Evolutionary conservation across 2,888 invertebrate species (phyloP).

Genomic region (Chrysodeixis includens): DNA sequence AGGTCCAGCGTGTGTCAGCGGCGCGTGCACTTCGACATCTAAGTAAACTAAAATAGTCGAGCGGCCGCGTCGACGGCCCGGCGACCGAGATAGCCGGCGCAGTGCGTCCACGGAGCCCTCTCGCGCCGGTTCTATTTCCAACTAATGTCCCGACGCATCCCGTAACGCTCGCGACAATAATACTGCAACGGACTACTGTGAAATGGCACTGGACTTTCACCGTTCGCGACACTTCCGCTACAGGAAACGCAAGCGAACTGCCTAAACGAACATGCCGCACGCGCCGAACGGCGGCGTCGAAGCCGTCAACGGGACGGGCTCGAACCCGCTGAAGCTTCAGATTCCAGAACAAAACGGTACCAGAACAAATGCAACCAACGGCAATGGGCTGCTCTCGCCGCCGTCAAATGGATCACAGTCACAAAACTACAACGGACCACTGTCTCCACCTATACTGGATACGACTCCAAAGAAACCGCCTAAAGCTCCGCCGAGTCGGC

Average conservation of each 20-base stretch:
- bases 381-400: constrained; percentile 64
- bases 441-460: constrained; percentile 82
- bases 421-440: constrained; percentile 75
- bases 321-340: constrained; percentile 74
- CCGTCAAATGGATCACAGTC: constrained; percentile 68
- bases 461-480: constrained; percentile 84
- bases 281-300: constrained; percentile 62
- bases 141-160: constrained; percentile 83
- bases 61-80: constrained; percentile 80
- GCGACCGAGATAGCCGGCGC: constrained; percentile 88
- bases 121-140: constrained; percentile 88
- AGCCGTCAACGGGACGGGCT: constrained; percentile 62
- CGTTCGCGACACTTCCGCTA: constrained; percentile 82
- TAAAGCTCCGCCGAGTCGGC: constrained; percentile 77
- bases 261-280: constrained; percentile 79
- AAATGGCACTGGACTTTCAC: constrained; percentile 87
- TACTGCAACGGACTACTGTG: constrained; percentile 79
- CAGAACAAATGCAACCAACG: constrained; percentile 60
- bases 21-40: constrained; percentile 87
- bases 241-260: constrained; percentile 81
- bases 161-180: constrained; percentile 79
- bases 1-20: constrained; percentile 81
- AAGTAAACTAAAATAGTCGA: constrained; percentile 88
- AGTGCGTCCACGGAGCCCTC: constrained; percentile 86
- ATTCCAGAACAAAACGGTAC: constrained; percentile 74